Base-by-base conservation (phyloP, 1,140 invertebrate species). In the Drosophila subpulchrella region DNA sequence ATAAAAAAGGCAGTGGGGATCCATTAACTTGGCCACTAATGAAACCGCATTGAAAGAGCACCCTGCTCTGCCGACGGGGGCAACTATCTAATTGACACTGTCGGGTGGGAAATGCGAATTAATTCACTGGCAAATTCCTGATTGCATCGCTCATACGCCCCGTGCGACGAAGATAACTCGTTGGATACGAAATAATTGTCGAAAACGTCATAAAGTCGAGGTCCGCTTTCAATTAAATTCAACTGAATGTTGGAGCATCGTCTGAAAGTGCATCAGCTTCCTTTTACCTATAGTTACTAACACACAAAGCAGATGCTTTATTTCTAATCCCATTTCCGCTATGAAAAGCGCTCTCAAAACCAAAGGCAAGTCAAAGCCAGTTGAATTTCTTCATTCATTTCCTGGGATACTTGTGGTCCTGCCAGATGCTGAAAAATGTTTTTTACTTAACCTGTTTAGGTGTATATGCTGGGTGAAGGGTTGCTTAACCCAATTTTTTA, bases 11-110 rank as follows among this genome's bases (percentile, higher is more conserved):
- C n/a, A 32, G 8, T 4, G 6, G 36, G n/a, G 46, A 67, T 78
- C 81, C 81, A 85, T 86, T 85, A 78, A 78, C 60, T 75, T 67
- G 46, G 68, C 83, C 78, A 71, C 81, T 85, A 85, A 85, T 85
- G 81, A 85, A 78, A 86, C 82, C 82, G 46, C 82, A 78, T 78
- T 86, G 81, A 80, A 73, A 61, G 65, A 81, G 75, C 60, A 57
- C 36, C 62, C 27, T 50, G 38, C 56, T 72, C 41, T 44, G 44
- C 41, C 55, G 39, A 6, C n/a, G 34, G 38, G 46, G 41, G 46
- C 51, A 20, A n/a, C 73, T 27, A 51, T 76, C 56, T 68, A 76
- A 77, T 77, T 76, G 73, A 55, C 72, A 67, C 42, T 38, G 65
- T 48, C 36, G 44, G 30, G 44, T 11, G 15, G 30, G 20, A 73